Base-by-base conservation (phyloP, 1,140 invertebrate species). In the Drosophila pseudoananassae region DNA sequence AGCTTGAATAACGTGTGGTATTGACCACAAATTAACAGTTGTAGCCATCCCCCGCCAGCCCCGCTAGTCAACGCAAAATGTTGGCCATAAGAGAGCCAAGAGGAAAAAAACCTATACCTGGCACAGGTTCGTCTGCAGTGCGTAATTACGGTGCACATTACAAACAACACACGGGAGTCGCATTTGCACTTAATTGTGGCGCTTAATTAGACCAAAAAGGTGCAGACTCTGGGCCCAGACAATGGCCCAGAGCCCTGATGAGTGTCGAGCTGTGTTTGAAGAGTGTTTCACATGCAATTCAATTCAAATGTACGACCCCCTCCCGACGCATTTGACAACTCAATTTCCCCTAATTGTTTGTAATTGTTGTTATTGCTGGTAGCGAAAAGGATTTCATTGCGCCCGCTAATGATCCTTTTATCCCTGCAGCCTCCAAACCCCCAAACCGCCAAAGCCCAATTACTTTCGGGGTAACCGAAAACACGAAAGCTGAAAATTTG, bases 1-100 rank as follows among this genome's bases (percentile, higher is more conserved):
- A 74, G 66, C 59, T 71, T 51, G 43, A 56, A 43, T 64, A 68
- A 23, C 69, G 43, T 75, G 55, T 78, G 69, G 78, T 87, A 85
- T 85, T 85, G 82, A 85, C 82, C 82, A 85, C 83, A 85, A 85
- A 87, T 85, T 85, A 85, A 85, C 82, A 85, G 82, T 85, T 87
- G 82, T 77, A 85, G 65, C 81, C 71, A 76, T 74, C 68, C 60
- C 43, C 52, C 50, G 56, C 45, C 64, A 73, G 38, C 64, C 63
- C 63, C 73, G 55, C 69, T 59, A 59, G 63, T 40, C 72, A 66
- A 53, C 60, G 33, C 47, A 36, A 69, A 73, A 65, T 51, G 53
- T 38, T 38, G 61, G 55, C 55, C 66, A 73, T 61, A 79, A 80
- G 10, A 36, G 33, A 1, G 31, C 20, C 20, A 20, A 20, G 31